phyloP scores from a whole-genome alignment of 2,797 vertebrate genomes.

The Microhierax caerulescens region DNA sequence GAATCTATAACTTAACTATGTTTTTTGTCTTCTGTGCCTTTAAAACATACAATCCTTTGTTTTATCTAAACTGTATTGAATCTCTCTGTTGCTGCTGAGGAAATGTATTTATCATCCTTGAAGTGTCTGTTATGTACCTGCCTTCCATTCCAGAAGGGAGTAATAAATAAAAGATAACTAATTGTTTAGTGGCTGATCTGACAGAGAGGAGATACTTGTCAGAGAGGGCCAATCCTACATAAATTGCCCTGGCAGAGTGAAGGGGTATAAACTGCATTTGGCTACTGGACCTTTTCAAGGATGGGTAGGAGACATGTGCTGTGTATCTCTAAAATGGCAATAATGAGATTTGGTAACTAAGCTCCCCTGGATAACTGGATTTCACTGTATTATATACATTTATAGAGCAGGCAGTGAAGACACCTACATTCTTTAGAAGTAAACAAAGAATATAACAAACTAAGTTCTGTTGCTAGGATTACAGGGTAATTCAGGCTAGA shows the following conservation, averaged over 20 bases:
- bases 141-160: neutral
- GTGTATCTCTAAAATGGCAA: neutral
- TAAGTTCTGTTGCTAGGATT: neutral
- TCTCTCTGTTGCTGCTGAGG: neutral
- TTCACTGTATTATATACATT: neutral
- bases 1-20: neutral
- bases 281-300: neutral
- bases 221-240: neutral
- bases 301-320: neutral
- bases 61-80: neutral
- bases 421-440: neutral
- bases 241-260: neutral
- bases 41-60: neutral
- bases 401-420: neutral
- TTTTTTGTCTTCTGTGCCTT: neutral
- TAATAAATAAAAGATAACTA: conserved; percentile 21
- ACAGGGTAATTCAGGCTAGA: neutral
- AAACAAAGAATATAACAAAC: neutral
- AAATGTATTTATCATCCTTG: conserved; percentile 9
- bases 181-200: neutral
- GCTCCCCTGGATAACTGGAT: neutral
- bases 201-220: neutral
- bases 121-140: neutral
- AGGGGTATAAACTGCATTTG: neutral
- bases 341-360: neutral